Conservation (phyloP, 1,140 invertebrate genomes). For the Scaptomyza hsui region DNA sequence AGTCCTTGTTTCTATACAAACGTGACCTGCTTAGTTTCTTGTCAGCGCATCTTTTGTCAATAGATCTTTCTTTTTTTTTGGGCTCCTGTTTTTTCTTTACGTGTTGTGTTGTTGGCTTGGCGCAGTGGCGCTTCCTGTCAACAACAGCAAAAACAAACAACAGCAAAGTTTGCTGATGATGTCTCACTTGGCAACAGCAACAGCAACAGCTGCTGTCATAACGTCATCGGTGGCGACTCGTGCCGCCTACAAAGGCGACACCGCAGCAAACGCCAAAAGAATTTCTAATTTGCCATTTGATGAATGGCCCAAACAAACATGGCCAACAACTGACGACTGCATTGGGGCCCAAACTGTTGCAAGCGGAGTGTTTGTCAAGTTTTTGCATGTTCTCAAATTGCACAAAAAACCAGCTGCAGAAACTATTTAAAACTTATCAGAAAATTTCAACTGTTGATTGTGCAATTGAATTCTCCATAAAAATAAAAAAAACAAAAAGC, state of each 20-base stretch:
- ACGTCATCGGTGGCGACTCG: constrained; percentile 59
- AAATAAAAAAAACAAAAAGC: no score
- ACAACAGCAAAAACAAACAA: constrained; percentile 38
- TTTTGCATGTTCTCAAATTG: no score
- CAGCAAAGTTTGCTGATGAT: constrained; percentile 31
- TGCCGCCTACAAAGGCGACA: constrained; percentile 64
- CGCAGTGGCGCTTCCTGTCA: constrained; percentile 79
- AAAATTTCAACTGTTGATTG: neutral
- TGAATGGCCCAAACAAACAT: constrained; percentile 17
- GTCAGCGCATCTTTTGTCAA: constrained; percentile 67
- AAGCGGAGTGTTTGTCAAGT: constrained; percentile 19
- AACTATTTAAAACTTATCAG: constrained; percentile 10
- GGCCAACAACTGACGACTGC: neutral
- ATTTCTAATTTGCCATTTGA: constrained; percentile 71
- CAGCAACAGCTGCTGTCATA: constrained; percentile 59
- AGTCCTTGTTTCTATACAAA: constrained; percentile 1
- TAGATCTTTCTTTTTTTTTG: constrained; percentile 51
- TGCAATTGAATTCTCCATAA: neutral
- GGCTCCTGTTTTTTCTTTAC: constrained; percentile 37
- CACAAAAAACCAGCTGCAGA: constrained; percentile 3
- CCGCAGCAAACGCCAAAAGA: constrained; percentile 69
- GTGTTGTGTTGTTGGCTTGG: constrained; percentile 52
- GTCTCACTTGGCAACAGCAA: constrained; percentile 69
- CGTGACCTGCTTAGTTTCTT: constrained; percentile 22
- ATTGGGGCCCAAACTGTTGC: constrained; percentile 2